phyloP scores from a whole-genome alignment of 2,888 invertebrate species.

The Polydrusus tereticollis region DNA sequence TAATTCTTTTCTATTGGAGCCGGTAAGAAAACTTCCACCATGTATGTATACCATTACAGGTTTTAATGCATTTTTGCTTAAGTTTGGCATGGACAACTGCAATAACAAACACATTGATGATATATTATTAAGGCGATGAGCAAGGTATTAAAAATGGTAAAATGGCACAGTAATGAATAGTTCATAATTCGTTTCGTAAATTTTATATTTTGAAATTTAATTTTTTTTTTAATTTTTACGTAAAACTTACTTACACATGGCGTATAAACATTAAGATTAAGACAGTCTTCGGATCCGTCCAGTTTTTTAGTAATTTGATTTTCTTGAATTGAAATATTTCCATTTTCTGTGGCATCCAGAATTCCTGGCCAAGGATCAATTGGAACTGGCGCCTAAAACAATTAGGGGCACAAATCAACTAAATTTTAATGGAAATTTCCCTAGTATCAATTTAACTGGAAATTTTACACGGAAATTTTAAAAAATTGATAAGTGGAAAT shows the following conservation, averaged over 20 bases:
- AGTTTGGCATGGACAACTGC: neutral
- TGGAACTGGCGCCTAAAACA: constrained; percentile 55
- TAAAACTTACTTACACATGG: constrained; percentile 36
- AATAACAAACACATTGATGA: constrained; percentile 28
- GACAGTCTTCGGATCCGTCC: constrained; percentile 52
- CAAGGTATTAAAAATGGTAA: no score
- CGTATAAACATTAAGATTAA: constrained; percentile 51
- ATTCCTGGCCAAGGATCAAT: constrained; percentile 56
- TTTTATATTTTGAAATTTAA: no score
- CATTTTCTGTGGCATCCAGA: constrained; percentile 54
- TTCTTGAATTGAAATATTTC: constrained; percentile 45
- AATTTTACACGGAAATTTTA: no score
- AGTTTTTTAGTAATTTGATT: constrained; percentile 36
- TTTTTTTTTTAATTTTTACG: neutral
- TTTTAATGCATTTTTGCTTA: constrained; percentile 32
- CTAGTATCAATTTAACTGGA: no score
- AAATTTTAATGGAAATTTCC: no score
- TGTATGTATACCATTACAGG: constrained; percentile 69
- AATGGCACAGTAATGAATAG: no score
- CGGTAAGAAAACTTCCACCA: constrained; percentile 68
- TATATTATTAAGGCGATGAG: no score
- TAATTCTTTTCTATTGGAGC: constrained; percentile 62
- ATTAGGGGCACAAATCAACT: no score
- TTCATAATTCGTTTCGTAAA: no score
- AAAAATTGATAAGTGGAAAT: no score